phyloP scores from a whole-genome alignment of 2,888 invertebrate species.

The Drosophila siamana region DNA sequence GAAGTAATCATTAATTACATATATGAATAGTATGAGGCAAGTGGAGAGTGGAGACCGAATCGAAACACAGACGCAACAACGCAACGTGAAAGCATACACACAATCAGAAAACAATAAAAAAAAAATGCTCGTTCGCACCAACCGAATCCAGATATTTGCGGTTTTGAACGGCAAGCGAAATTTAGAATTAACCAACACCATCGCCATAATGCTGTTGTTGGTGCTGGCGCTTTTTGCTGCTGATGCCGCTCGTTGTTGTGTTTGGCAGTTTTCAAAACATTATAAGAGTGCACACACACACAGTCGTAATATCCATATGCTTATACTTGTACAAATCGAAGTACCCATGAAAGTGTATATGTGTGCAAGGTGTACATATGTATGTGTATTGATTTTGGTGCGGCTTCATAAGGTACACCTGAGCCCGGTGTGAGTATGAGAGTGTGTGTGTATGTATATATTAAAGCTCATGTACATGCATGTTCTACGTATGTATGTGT shows the following conservation, averaged over 20 bases:
- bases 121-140: slow-evolving; percentile 48
- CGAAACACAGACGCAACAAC: neutral
- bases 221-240: slow-evolving; percentile 3
- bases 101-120: slow-evolving; percentile 40
- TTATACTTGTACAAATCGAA: slow-evolving; percentile 14
- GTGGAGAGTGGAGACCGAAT: slow-evolving; percentile 26
- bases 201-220: slow-evolving; percentile 8
- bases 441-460: slow-evolving; percentile 7
- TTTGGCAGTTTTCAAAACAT: slow-evolving; percentile 47
- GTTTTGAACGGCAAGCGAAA: slow-evolving; percentile 43
- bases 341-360: slow-evolving; percentile 15
- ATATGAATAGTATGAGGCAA: slow-evolving; percentile 16
- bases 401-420: slow-evolving; percentile 27
- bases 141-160: slow-evolving; percentile 62
- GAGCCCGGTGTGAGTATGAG: neutral
- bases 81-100: slow-evolving; percentile 24
- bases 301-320: neutral
- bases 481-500: neutral
- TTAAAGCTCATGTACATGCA: neutral
- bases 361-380: neutral
- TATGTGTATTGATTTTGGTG: slow-evolving; percentile 43
- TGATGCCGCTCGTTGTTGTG: slow-evolving; percentile 16
- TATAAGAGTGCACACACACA: slow-evolving; percentile 26
- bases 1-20: slow-evolving; percentile 49
- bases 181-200: slow-evolving; percentile 39